Percentiles rank a stretch among this genome's conserved stretches.
Conservation (phyloP, 2,113 vertebrate genomes). For the Nipponia nippon region DNA sequence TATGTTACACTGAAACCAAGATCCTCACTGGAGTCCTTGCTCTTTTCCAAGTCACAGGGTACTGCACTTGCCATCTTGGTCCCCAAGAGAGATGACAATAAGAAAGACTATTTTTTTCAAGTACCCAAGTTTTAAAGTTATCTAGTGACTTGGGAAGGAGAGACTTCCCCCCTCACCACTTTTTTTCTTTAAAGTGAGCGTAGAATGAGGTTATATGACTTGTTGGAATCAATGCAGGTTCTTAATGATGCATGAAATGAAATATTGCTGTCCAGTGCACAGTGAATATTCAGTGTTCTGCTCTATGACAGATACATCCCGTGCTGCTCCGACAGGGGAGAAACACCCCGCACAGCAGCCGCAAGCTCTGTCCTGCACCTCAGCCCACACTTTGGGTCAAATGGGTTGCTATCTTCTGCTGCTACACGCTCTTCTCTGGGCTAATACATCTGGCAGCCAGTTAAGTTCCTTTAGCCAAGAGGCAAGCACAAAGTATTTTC, state of each 20-base stretch:
- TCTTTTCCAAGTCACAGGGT: background rate
- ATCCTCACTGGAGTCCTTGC: background rate
- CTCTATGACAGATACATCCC: background rate
- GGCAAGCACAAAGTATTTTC: background rate
- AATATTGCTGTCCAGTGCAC: constrained; percentile 34
- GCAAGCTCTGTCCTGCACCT: background rate
- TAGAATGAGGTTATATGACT: constrained; percentile 10
- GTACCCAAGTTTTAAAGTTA: background rate
- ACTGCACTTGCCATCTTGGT: background rate
- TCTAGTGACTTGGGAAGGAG: background rate
- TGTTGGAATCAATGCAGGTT: constrained; percentile 39
- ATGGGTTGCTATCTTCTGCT: background rate
- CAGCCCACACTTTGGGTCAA: background rate
- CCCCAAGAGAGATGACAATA: background rate
- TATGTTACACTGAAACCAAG: background rate
- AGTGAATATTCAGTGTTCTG: constrained; percentile 18
- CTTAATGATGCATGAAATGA: constrained; percentile 62
- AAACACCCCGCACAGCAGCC: background rate
- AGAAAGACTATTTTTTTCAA: background rate
- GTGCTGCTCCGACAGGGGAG: background rate
- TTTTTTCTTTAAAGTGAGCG: background rate
- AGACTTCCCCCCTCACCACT: background rate
- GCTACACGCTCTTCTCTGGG: background rate
- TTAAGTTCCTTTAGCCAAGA: background rate
- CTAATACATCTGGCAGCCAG: background rate